These are phyloP conservation scores for Phenganax subtilis DNA, from an alignment of 92 coral and sea anemone genomes.

Conservation along the genomic window DNA sequence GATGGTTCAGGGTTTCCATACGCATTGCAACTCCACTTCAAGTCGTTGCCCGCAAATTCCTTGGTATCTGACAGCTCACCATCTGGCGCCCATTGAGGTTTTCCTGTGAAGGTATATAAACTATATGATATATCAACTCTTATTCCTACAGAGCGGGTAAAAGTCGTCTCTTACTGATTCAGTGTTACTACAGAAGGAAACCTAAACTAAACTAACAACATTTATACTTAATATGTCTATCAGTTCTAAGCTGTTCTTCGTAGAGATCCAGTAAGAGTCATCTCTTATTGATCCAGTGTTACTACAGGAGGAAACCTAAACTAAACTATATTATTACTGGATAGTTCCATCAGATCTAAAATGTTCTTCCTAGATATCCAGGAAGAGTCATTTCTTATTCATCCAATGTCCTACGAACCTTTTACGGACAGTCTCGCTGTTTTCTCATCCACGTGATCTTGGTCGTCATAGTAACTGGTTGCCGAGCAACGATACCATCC, in stretches of 20 bases:
- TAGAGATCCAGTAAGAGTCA: not conserved
- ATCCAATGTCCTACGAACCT: conserved; percentile 9
- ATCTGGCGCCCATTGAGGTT: conserved; percentile 11
- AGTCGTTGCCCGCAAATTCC: conserved; percentile 31
- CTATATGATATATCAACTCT: not conserved
- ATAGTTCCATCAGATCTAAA: too few species aligned
- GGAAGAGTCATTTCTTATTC: too few species aligned
- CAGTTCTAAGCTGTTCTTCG: too few species aligned
- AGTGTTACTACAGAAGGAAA: too few species aligned
- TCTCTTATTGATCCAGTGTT: too few species aligned
- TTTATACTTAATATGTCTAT: too few species aligned
- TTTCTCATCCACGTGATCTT: conserved; percentile 8
- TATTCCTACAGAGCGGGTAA: not conserved
- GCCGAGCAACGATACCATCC: conserved; percentile 26
- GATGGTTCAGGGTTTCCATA: conserved; percentile 62
- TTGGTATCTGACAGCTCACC: conserved; percentile 8
- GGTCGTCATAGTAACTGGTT: conserved; percentile 11
- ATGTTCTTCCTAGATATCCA: too few species aligned
- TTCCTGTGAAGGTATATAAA: not conserved
- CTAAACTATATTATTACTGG: too few species aligned
- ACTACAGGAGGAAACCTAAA: too few species aligned
- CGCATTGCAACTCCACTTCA: conserved; percentile 60
- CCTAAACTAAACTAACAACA: too few species aligned
- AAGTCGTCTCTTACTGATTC: too few species aligned
- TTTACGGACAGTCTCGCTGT: conserved; percentile 25